Evolutionary conservation across 2,113 vertebrate genomes (phyloP).

Genomic region (Triplophysa rosa): DNA sequence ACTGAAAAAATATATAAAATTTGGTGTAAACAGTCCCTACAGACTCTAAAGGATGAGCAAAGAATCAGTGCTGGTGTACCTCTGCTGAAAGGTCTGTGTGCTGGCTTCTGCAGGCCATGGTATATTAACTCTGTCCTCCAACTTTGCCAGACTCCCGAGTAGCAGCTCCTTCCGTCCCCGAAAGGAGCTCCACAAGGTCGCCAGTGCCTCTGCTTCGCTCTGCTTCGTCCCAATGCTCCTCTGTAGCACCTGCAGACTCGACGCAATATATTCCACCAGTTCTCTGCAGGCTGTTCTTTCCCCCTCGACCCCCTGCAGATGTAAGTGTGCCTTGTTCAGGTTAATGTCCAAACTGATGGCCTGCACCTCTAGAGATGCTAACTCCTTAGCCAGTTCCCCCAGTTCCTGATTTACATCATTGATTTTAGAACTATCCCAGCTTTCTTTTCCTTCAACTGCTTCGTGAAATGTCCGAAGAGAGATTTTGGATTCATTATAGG

Average conservation of each 20-base stretch:
- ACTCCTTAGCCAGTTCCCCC: slow-evolving; percentile 66
- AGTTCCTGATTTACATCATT: slow-evolving; percentile 78
- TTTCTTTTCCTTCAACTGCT: slow-evolving; percentile 78
- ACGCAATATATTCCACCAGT: slow-evolving; percentile 73
- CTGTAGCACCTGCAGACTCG: slow-evolving; percentile 83
- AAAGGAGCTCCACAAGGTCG: slow-evolving; percentile 78
- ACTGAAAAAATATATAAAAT: background rate
- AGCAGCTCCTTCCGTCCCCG: slow-evolving; percentile 82
- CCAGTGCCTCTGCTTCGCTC: slow-evolving; percentile 88
- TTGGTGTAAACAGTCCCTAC: background rate
- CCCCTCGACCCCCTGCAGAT: slow-evolving; percentile 71
- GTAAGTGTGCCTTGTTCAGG: slow-evolving; percentile 87
- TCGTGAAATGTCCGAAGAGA: slow-evolving; percentile 76
- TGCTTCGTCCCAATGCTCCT: slow-evolving; percentile 88
- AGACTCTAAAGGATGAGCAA: background rate
- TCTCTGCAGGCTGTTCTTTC: slow-evolving; percentile 84
- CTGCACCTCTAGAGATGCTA: slow-evolving; percentile 77
- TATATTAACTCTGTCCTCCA: slow-evolving; percentile 80
- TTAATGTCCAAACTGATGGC: slow-evolving; percentile 80
- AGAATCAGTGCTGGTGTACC: slow-evolving; percentile 68
- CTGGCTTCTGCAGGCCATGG: slow-evolving; percentile 79
- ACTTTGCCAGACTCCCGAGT: slow-evolving; percentile 82
- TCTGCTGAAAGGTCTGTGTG: slow-evolving; percentile 86
- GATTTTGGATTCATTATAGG: slow-evolving; percentile 56
- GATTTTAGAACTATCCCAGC: slow-evolving; percentile 81